Base-by-base conservation (phyloP, 2,113 vertebrate species). In the Protobothrops mucrosquamatus region DNA sequence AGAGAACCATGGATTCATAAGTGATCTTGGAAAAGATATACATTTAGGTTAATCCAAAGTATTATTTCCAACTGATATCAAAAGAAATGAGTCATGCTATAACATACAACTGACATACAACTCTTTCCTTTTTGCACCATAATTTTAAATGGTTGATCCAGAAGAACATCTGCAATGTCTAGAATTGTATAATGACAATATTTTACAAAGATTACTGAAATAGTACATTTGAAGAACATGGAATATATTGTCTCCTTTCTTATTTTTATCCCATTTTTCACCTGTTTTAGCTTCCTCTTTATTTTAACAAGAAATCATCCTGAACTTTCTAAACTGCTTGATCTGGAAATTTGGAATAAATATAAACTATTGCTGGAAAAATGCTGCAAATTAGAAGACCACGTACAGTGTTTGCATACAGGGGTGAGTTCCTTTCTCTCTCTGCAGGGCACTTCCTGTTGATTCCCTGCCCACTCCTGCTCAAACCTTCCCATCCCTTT, bases 371-470 rank as follows among this genome's bases (percentile, higher is more conserved):
- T 48, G 55, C 0, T 87, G 91, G 56, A 52, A 3, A 51, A 87
- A 46, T 92, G 91, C 46, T 92, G 91, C 26, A 92, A 93, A 92
- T 22, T 89, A 34, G 95, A 94, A 90, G 92, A 93, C 2, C 20
- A 74, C 23, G 54, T 43, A 46, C 93, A 92, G 52, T 97, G 97
- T 89, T 92, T 94, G 57, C 92, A 95, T 43, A 88, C 94, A 93
- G 95, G 85, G 69, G 97, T 97, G 94, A 87, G 93, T 74, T 43
- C 14, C 4, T 18, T 90, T 90, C 10, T 34, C 29, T 22, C n/a
- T 56, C 6, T 6, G 15, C n/a, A 81, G 69, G 34, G 69, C 6
- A 39, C 7, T 20, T 34, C 14, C n/a, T 81, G 1, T 39, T 39
- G 18, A 74, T 74, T n/a, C 5, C n/a, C n/a, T 74, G 15, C 18